Conservation (phyloP, 2,113 vertebrate species). For the Perca flavescens region DNA sequence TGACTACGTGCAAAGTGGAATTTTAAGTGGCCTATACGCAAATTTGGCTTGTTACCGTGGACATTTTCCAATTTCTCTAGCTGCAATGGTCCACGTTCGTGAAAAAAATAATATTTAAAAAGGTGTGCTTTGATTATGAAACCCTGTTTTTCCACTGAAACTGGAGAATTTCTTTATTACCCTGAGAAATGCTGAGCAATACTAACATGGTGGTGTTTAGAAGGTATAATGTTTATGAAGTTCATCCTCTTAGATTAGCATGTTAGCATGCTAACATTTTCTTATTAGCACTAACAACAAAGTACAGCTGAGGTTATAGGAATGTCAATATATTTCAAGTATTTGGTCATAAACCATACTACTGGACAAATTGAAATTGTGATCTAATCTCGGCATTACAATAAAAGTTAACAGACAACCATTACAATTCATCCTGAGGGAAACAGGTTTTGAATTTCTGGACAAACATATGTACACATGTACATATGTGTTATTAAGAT, state of each 20-base stretch:
- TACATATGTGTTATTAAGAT: neutral
- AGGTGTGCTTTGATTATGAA: conserved; percentile 8
- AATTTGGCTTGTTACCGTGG: conserved; percentile 30
- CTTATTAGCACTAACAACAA: neutral
- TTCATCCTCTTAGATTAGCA: neutral
- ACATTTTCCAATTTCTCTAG: neutral
- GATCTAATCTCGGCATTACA: neutral
- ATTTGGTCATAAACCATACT: neutral
- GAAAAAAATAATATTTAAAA: neutral
- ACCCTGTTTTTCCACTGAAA: neutral
- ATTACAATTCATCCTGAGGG: neutral
- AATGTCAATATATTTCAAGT: neutral
- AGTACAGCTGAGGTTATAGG: neutral
- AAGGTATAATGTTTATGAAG: neutral
- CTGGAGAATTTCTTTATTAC: neutral
- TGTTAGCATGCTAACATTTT: neutral
- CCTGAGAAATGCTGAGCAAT: neutral
- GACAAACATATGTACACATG: neutral
- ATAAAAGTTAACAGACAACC: neutral
- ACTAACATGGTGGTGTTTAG: neutral
- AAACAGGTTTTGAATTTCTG: neutral
- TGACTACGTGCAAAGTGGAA: conserved; percentile 26
- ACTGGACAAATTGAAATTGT: neutral
- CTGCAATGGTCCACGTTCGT: neutral
- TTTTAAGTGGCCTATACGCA: conserved; percentile 7